These are phyloP conservation scores for Cheilosia vernalis DNA, from an alignment of 2,888 invertebrate species.

Conservation along the genomic window DNA sequence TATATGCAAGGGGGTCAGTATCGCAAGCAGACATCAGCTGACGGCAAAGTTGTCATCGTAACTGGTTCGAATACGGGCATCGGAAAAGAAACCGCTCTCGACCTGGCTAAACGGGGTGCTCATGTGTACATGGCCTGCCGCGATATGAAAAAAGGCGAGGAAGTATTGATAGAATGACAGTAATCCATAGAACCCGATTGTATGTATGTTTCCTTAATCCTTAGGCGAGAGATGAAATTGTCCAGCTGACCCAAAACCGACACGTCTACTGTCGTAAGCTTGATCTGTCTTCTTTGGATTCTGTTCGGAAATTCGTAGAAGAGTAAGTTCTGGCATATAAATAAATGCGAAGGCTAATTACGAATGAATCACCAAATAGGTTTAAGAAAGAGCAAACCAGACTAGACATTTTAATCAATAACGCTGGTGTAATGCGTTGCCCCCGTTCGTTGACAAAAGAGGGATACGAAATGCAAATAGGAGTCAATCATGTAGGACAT, in stretches of 20 bases:
- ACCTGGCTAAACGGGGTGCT: constrained; percentile 89
- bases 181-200: background rate
- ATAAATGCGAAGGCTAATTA: background rate
- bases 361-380: constrained; percentile 68
- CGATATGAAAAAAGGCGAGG: constrained; percentile 90
- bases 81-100: constrained; percentile 89
- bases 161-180: constrained; percentile 74
- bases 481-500: constrained; percentile 88
- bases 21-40: constrained; percentile 84
- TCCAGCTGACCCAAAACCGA: constrained; percentile 89
- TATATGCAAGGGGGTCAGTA: constrained; percentile 86
- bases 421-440: constrained; percentile 89
- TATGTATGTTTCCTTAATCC: background rate
- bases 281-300: constrained; percentile 85
- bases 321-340: constrained; percentile 81
- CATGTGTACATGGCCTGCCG: constrained; percentile 95
- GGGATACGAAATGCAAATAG: constrained; percentile 88
- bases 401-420: constrained; percentile 88
- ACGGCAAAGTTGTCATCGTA: constrained; percentile 88
- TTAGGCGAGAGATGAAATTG: constrained; percentile 87
- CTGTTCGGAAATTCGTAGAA: constrained; percentile 86
- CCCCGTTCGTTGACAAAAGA: constrained; percentile 86
- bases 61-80: constrained; percentile 94
- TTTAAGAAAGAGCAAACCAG: constrained; percentile 84
- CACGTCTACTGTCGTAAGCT: constrained; percentile 86